Base-by-base conservation (phyloP, 2,113 vertebrate genomes). In the Aldabrachelys gigantea region DNA sequence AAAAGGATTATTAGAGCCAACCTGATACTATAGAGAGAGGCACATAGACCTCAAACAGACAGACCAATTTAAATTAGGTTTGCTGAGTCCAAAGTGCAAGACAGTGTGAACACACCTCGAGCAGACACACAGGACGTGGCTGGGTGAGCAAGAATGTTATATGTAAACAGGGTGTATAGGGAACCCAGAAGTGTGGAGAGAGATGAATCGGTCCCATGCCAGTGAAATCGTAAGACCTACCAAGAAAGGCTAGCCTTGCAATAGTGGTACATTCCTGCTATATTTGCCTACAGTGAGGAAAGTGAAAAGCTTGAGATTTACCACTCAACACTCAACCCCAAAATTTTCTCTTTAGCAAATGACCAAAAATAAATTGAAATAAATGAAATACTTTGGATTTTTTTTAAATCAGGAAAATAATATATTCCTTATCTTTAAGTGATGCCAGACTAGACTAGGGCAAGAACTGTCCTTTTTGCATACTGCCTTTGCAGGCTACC, bases 161-260 rank as follows among this genome's bases (percentile, higher is more conserved):
- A 38, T 72, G n/a, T 72, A 72, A 72, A 38, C n/a, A 72, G 17
- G 2, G 35, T 72, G 21, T 38, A 22, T 38, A 72, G 6, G 14
- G 65, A n/a, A 47, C 24, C 41, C 25, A 16, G 41, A 47, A 7
- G 41, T 1, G 38, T 1, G n/a, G 31, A 31, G 57, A 12, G 54
- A n/a, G 49, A 14, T 0, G 21, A 10, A 1, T 0, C 2, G 31
- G 31, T 24, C n/a, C 22, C 27, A 21, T 0, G 29, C 59, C 2
- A 27, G 38, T 0, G 9, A 16, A 0, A 35, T 2, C 2, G 19
- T 38, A 17, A n/a, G 16, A 12, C 47, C 35, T 4, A 2, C 41
- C 0, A 41, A 0, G 35, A 22, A 1, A 29, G 25, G 24, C 0
- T 2, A 38, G 41, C 24, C 41, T 4, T 27, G 6, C 41, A 27